These are phyloP conservation scores for Tenebrosternarchus preto DNA, from an alignment of 2,113 vertebrate species.

Conservation along the genomic window DNA sequence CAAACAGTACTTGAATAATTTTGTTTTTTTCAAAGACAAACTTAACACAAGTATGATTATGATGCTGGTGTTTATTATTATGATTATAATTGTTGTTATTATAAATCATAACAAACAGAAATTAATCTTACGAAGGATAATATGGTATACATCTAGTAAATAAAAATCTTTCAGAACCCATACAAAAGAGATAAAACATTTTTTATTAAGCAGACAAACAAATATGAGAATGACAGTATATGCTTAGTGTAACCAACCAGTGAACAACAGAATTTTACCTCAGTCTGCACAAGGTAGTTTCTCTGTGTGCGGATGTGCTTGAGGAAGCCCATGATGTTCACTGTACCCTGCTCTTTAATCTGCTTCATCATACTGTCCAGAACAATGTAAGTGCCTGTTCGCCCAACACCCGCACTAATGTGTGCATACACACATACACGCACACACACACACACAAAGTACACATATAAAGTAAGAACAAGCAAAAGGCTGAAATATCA, in stretches of 20 bases:
- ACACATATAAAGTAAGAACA: background rate
- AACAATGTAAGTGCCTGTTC: constrained; percentile 93
- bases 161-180: too few relatives aligned
- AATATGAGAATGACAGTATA: too few relatives aligned
- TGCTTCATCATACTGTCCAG: constrained; percentile 96
- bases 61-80: too few relatives aligned
- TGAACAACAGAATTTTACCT: constrained; percentile 75
- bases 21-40: background rate
- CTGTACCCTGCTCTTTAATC: constrained; percentile 81
- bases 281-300: constrained; percentile 95
- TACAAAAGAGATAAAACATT: too few relatives aligned
- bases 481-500: background rate
- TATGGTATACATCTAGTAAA: background rate
- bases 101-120: background rate
- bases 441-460: background rate
- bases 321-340: constrained; percentile 90
- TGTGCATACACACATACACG: constrained; percentile 5
- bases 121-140: background rate
- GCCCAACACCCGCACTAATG: constrained; percentile 88
- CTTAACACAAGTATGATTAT: too few relatives aligned
- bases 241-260: background rate
- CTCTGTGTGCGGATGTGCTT: constrained; percentile 95
- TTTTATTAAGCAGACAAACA: too few relatives aligned
- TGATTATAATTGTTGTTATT: too few relatives aligned
- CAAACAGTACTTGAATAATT: background rate